phyloP scores from a whole-genome alignment of 2,113 vertebrate species.

The Deroptyus accipitrinus region DNA sequence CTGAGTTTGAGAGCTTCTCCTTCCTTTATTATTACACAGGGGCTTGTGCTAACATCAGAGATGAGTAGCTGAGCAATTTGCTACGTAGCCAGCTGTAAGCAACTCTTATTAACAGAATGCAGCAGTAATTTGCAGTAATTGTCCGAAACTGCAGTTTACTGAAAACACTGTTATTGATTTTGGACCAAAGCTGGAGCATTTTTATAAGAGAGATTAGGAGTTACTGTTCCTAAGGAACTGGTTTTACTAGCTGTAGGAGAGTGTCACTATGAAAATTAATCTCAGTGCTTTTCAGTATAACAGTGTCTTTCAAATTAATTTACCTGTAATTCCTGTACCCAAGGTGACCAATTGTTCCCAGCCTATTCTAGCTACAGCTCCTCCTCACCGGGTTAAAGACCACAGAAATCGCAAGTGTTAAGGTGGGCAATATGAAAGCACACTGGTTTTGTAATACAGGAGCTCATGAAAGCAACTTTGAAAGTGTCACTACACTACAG shows the following conservation, averaged over 20 bases:
- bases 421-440: not conserved
- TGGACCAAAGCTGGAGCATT: conserved; percentile 42
- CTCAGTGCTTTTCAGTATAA: not conserved
- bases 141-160: not conserved
- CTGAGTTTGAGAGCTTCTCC: not conserved
- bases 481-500: not conserved
- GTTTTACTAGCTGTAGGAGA: not conserved
- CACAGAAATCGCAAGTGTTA: not conserved
- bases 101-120: conserved; percentile 9
- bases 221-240: not conserved
- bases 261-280: conserved; percentile 19
- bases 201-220: not conserved
- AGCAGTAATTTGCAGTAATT: conserved; percentile 41
- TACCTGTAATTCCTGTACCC: not conserved
- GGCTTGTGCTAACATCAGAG: conserved; percentile 15
- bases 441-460: not conserved
- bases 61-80: not conserved
- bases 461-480: not conserved
- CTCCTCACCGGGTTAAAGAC: not conserved
- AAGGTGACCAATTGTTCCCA: not conserved
- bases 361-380: not conserved
- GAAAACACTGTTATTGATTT: conserved; percentile 47
- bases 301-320: not conserved
- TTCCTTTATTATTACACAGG: not conserved
- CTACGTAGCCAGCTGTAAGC: conserved; percentile 13